phyloP scores from a whole-genome alignment of 1,140 invertebrate species.

The Drosophila pectinifera region DNA sequence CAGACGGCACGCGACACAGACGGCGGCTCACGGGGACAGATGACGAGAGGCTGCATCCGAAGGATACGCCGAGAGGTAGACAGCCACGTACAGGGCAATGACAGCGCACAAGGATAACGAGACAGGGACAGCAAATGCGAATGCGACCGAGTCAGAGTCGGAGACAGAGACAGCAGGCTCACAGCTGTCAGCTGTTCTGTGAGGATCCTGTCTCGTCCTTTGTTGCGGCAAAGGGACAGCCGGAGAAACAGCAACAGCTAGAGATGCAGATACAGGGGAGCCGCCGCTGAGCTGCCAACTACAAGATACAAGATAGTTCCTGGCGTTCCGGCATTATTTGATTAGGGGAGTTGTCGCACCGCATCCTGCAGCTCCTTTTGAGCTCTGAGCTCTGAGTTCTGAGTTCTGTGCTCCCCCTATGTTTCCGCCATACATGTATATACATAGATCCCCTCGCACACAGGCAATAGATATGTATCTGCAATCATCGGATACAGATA shows the following conservation, averaged over 20 bases:
- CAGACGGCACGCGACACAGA: conserved; percentile 62
- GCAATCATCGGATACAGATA: conserved; percentile 46
- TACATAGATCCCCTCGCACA: conserved; percentile 11
- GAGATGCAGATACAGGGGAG: conserved; percentile 10
- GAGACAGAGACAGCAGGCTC: conserved; percentile 24
- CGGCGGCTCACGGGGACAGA: conserved; percentile 11
- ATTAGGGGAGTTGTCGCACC: conserved; percentile 76
- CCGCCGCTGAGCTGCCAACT: neutral
- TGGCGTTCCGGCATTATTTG: conserved; percentile 61
- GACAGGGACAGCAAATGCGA: conserved; percentile 30
- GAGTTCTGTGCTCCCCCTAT: conserved; percentile 37
- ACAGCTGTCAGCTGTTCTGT: conserved; percentile 80
- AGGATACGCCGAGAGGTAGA: conserved; percentile 17
- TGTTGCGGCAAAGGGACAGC: conserved; percentile 46
- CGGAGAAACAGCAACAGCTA: conserved; percentile 22
- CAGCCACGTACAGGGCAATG: conserved; percentile 47
- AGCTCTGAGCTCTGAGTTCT: neutral
- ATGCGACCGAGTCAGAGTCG: conserved; percentile 4
- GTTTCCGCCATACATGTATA: conserved; percentile 23
- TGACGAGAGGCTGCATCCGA: conserved; percentile 35
- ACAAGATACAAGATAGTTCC: conserved; percentile 59
- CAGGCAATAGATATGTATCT: conserved; percentile 43
- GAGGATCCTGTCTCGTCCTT: conserved; percentile 50
- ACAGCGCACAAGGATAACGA: conserved; percentile 62
- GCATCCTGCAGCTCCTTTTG: conserved; percentile 51